Conservation (phyloP, 2,113 vertebrate genomes). For the Cynocephalus volans region DNA sequence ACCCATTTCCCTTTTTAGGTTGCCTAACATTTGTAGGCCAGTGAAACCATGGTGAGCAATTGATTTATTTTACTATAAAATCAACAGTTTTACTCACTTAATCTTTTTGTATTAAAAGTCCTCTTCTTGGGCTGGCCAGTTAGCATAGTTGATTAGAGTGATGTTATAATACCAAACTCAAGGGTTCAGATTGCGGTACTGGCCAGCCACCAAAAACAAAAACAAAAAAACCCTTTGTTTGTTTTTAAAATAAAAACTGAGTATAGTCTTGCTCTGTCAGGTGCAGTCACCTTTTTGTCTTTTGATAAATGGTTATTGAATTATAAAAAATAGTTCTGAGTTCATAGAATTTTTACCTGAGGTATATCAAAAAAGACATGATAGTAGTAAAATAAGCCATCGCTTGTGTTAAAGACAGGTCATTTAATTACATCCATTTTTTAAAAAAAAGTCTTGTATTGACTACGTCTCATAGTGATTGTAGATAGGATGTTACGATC, state of each 20-base stretch:
- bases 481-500: not conserved
- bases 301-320: not conserved
- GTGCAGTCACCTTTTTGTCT: not conserved
- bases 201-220: no score
- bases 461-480: not conserved
- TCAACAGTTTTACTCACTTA: slow-evolving; percentile 7
- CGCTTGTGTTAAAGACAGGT: not conserved
- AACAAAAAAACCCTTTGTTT: not conserved
- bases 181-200: no score
- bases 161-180: no score
- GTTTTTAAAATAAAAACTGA: not conserved
- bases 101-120: slow-evolving; percentile 12
- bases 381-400: not conserved
- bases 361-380: not conserved
- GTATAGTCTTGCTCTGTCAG: not conserved
- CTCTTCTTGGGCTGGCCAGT: no score
- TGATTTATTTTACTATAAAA: not conserved
- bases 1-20: not conserved
- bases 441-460: not conserved
- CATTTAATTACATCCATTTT: slow-evolving; percentile 5
- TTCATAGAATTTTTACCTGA: not conserved
- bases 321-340: not conserved
- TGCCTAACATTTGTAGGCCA: slow-evolving; percentile 8
- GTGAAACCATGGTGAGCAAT: not conserved
- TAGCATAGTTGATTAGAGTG: no score